Evolutionary conservation across 2,797 vertebrate species (phyloP).

Genomic region (Diplodus sargus): DNA sequence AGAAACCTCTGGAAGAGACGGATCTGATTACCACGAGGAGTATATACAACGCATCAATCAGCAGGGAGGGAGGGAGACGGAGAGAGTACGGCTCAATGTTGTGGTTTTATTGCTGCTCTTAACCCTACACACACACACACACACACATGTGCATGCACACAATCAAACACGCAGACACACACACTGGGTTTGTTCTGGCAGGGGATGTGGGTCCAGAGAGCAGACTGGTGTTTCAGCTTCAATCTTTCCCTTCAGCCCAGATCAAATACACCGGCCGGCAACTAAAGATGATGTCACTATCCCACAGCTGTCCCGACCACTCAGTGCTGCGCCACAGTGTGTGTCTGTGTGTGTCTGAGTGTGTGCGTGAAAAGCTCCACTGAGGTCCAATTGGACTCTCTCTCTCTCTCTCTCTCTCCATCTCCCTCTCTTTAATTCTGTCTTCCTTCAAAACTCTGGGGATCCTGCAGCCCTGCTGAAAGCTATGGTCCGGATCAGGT

Average conservation of each 20-base stretch:
- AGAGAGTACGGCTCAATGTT: constrained; percentile 46
- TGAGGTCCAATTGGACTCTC: constrained; percentile 73
- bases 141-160: neutral
- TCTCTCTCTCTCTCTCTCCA: constrained; percentile 53
- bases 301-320: constrained; percentile 77
- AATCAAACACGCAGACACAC: constrained; percentile 9
- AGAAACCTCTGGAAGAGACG: constrained; percentile 73
- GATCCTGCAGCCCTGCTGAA: constrained; percentile 69
- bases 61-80: constrained; percentile 28
- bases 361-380: constrained; percentile 41
- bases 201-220: constrained; percentile 64
- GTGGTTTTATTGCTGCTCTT: constrained; percentile 65
- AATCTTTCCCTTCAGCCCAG: constrained; percentile 68
- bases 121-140: constrained; percentile 41
- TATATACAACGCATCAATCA: constrained; percentile 82
- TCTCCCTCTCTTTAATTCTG: constrained; percentile 64
- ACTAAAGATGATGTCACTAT: constrained; percentile 80
- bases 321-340: constrained; percentile 51
- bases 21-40: constrained; percentile 75
- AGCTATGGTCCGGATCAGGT: constrained; percentile 76
- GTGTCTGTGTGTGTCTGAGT: constrained; percentile 17
- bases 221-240: constrained; percentile 75
- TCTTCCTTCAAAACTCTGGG: constrained; percentile 70
- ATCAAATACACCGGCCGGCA: constrained; percentile 74
- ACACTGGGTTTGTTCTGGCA: constrained; percentile 50